Conservation (phyloP, 2,797 vertebrate species). For the Poeciliopsis paucimaculata region DNA sequence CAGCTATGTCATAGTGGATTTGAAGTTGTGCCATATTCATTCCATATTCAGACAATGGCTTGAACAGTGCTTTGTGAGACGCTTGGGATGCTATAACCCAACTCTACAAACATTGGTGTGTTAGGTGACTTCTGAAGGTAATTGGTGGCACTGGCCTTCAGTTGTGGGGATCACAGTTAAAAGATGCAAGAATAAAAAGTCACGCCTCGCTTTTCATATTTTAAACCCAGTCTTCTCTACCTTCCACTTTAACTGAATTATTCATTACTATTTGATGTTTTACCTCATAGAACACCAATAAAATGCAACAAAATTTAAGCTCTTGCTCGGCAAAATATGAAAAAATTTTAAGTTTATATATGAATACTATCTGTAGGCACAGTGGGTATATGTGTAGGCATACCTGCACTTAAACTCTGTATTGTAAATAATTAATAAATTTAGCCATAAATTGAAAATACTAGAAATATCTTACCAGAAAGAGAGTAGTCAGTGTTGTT, state of each 20-base stretch:
- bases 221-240: background rate
- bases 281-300: background rate
- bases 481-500: conserved; percentile 95
- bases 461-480: conserved; percentile 84
- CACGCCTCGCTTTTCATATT: background rate
- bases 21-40: background rate
- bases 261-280: background rate
- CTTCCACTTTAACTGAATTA: background rate
- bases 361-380: background rate
- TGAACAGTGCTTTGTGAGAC: background rate
- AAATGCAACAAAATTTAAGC: background rate
- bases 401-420: no score
- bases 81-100: background rate
- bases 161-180: background rate
- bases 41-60: background rate
- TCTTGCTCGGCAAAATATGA: background rate
- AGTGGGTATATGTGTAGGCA: background rate
- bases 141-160: background rate
- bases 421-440: background rate
- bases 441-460: background rate
- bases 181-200: background rate
- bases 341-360: background rate
- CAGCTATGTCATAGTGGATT: background rate
- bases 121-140: background rate
- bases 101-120: background rate